A percentile compares a stretch with the other conserved stretches of the same genome.
Conservation (phyloP, 2,888 invertebrate species). For the Slavum lentiscoides region DNA sequence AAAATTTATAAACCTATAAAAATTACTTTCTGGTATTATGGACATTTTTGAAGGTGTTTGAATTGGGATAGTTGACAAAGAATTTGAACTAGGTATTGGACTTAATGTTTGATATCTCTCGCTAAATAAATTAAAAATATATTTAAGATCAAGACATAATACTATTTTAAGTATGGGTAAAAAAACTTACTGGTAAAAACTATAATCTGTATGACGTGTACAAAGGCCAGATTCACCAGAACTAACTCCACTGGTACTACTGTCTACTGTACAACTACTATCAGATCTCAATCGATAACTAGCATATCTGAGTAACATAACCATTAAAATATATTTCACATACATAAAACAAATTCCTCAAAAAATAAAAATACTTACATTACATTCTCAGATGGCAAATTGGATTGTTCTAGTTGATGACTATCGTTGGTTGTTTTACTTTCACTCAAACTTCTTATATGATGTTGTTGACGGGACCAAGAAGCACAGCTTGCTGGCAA, state of each 20-base stretch:
- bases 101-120: conserved; percentile 77
- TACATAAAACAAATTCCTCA: background rate
- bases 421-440: conserved; percentile 57
- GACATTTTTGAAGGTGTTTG: conserved; percentile 25
- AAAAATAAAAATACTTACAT: conserved; percentile 25
- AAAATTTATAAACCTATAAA: background rate
- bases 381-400: conserved; percentile 42
- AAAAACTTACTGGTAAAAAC: conserved; percentile 48
- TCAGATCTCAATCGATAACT: conserved; percentile 52
- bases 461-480: conserved; percentile 53
- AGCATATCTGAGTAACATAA: conserved; percentile 46
- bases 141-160: background rate
- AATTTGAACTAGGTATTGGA: conserved; percentile 79
- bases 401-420: conserved; percentile 9
- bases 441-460: conserved; percentile 58
- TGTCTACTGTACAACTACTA: conserved; percentile 66
- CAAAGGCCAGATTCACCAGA: conserved; percentile 76
- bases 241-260: conserved; percentile 80
- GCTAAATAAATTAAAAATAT: conserved; percentile 60
- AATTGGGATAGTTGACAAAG: conserved; percentile 55
- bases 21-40: conserved; percentile 27
- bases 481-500: conserved; percentile 55
- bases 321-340: background rate
- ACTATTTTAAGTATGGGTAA: background rate
- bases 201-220: conserved; percentile 58